phyloP scores from a whole-genome alignment of 2,113 vertebrate species.

The Tenrec ecaudatus region DNA sequence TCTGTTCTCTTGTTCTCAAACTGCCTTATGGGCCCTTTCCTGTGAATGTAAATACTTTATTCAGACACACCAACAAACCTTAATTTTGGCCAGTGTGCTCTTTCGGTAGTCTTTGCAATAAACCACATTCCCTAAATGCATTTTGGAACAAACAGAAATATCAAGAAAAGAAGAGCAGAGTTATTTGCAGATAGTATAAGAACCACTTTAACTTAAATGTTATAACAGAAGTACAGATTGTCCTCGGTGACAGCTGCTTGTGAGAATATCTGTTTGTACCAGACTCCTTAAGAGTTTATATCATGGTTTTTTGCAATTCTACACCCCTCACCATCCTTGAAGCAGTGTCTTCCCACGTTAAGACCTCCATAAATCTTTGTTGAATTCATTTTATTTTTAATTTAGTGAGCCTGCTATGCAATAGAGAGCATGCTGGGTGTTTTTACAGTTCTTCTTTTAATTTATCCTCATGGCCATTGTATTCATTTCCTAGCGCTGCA shows the following conservation, averaged over 20 bases:
- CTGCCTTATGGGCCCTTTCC: neutral
- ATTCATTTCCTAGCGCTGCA: neutral
- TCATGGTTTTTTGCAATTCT: neutral
- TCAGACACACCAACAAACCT: conserved; percentile 6
- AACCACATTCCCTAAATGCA: neutral
- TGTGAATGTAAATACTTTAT: neutral
- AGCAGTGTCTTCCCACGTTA: neutral
- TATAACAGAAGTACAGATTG: neutral
- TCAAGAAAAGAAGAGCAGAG: neutral
- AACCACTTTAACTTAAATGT: conserved; percentile 15
- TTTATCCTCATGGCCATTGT: neutral
- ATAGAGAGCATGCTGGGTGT: neutral
- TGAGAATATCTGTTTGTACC: neutral
- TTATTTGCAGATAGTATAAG: neutral
- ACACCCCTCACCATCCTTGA: neutral
- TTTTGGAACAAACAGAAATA: conserved; percentile 34
- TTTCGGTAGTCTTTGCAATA: neutral
- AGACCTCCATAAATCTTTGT: neutral
- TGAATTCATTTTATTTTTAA: neutral
- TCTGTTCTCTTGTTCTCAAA: conserved; percentile 3
- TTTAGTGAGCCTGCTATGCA: neutral
- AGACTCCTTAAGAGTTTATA: neutral
- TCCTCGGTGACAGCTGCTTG: neutral
- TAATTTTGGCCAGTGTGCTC: neutral
- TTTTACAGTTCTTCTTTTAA: neutral